Evolutionary conservation across 2,888 invertebrate genomes (phyloP), one percentile per base, ranked within the genome.

Genomic region (Eupithecia abbreviata): DNA sequence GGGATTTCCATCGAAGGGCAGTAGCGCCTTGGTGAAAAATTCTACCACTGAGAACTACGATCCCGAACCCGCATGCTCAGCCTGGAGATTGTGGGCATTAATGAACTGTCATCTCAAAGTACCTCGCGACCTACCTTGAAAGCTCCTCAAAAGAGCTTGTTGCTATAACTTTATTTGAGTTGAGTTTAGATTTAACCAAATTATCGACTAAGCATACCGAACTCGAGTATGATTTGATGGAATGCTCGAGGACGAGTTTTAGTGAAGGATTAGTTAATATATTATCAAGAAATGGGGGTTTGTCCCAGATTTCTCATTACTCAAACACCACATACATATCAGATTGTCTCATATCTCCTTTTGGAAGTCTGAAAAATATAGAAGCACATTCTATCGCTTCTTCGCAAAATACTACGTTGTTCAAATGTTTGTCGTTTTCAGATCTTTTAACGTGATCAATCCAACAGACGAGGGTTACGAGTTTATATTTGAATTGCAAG

Each of bases 401-500:
- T 7, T 7, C n/a, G 58, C 18, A 49, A 49, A 77, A 18, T 58
- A 1, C 18, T 58, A 1, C 18, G 18, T 4, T n/a, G 13, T 65
- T 30, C 4, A 41, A 65, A 65, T 41, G 4, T 42, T 42, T 15
- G 41, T 42, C 7, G 13, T 72, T 77, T 91, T 72, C 86, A 97
- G 96, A 83, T 90, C 92, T 71, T 96, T 97, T 85, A 93, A 94
- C 78, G 94, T 97, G 7, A 95, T 97, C 51, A 97, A 97, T 86
- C 97, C 97, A 2, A 97, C 97, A 0, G 92, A 90, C 73, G 94
- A 96, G 81, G 91, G 94, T 9, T 96, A 97, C 85, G 92, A 93
- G 80, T 97, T 96, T 84, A 91, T 94, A 76, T 96, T 96, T 90
- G 91, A 93, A 71, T 95, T 95, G 90, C 89, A 95, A 70, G 91